Base-by-base conservation (phyloP, 2,797 vertebrate species). In the Scarus forsteni region DNA sequence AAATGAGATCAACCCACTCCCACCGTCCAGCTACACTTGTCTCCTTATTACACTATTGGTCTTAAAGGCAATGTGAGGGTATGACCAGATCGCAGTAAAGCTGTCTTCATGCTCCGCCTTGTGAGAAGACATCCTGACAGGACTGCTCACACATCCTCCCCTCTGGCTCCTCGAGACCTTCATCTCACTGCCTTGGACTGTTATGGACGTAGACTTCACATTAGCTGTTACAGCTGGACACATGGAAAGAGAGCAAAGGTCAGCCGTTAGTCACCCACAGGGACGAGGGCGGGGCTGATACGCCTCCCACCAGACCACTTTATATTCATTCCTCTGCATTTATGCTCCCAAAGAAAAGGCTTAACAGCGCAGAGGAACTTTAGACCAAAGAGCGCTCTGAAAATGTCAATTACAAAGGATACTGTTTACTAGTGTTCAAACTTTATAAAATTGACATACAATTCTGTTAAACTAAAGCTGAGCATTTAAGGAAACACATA, bases 231-330 rank as follows among this genome's bases (percentile, higher is more conserved):
- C 71, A 64, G 56, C 58, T 61, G 43, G 66, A 45, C 1, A 9
- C 39, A 52, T 46, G 27, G 50, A 51, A 10, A 54, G 16, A 74
- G 79, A 60, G 58, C 66, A 73, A 79, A 86, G 86, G 70, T 83
- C 79, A 60, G 27, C 68, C 55, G 19, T 80, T 80, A 77, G 59
- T 85, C 51, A 75, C 63, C 46, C 52, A 51, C 18, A 52, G 68
- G 68, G 60, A 73, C 40, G 43, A 76, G 59, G 66, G 58, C 1
- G 46, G 9, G 58, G 64, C 36, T 49, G 46, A 48, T 65, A 27
- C 14, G 48, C 63, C 72, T 61, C 57, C 16, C 36, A 63, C 15
- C 48, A 18, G 27, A 27, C 27, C 27, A 27, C 27, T 27, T 27
- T 27, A 27, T 27, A 27, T 27, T 27, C 27, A 27, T 27, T 27